Evolutionary conservation across 2,797 vertebrate species (phyloP).

Genomic region (Hippocampus kuda): DNA sequence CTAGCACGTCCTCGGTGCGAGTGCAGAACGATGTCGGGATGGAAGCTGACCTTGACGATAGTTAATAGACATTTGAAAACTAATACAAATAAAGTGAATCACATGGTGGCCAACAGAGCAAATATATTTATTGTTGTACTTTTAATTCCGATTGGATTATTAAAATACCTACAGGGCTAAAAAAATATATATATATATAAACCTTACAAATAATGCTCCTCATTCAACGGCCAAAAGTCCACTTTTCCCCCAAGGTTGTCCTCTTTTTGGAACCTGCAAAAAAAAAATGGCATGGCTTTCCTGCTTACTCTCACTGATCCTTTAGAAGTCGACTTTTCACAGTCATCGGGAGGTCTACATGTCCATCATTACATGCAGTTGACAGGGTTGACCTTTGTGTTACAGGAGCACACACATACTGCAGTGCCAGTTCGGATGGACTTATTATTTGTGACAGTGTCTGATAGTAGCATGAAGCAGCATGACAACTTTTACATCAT

Average conservation of each 20-base stretch:
- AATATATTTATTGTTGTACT: background rate
- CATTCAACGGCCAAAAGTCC: background rate
- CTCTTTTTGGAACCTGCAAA: no score
- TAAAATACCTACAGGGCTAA: no score
- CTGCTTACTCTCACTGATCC: background rate
- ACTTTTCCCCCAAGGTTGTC: background rate
- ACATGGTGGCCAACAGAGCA: background rate
- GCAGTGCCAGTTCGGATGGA: background rate
- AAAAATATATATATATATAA: background rate
- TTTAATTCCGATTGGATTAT: no score
- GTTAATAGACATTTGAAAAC: background rate
- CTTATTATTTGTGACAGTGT: background rate
- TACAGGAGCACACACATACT: no score
- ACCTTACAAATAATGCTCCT: background rate
- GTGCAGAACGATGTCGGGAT: background rate
- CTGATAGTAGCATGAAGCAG: background rate
- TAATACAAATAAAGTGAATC: background rate
- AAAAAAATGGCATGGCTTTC: no score
- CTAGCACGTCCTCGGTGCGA: background rate
- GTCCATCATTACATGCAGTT: no score
- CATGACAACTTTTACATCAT: background rate
- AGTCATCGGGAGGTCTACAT: no score
- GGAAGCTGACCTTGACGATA: background rate
- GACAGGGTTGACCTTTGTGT: no score
- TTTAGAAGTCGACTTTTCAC: no score